These are phyloP conservation scores for Andrena chrysosceles DNA, from an alignment of 2,888 invertebrate species.

Conservation along the genomic window DNA sequence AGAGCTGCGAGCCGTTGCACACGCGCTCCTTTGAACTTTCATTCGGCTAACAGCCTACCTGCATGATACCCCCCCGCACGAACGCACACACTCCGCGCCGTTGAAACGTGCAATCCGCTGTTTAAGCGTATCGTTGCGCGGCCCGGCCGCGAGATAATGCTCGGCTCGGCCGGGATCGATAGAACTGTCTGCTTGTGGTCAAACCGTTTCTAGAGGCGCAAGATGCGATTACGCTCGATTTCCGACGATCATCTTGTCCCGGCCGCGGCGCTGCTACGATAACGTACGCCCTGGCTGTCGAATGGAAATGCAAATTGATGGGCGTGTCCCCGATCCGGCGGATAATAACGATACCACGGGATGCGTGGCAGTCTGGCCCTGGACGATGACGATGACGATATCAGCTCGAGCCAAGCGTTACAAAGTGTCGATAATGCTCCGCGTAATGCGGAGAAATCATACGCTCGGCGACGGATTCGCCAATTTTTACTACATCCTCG, in stretches of 20 bases:
- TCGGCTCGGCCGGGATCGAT: conserved; percentile 38
- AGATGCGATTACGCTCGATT: conserved; percentile 68
- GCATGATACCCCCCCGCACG: conserved; percentile 31
- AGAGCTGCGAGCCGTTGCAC: conserved; percentile 35
- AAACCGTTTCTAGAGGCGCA: conserved; percentile 68
- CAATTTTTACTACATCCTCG: neutral
- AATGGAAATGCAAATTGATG: conserved; percentile 70
- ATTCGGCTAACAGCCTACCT: conserved; percentile 53
- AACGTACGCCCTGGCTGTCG: conserved; percentile 50
- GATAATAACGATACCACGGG: conserved; percentile 47
- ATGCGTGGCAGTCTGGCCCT: neutral
- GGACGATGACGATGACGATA: neutral
- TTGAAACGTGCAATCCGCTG: conserved; percentile 31
- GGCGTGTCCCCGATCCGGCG: conserved; percentile 58
- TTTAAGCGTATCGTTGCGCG: conserved; percentile 39
- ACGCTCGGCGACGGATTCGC: neutral
- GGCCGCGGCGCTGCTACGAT: conserved; percentile 41
- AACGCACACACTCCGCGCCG: conserved; percentile 6
- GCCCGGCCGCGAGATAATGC: conserved; percentile 52
- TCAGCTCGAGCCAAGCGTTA: neutral
- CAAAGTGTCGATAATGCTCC: conserved; percentile 35
- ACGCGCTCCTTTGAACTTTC: conserved; percentile 58
- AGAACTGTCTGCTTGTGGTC: conserved; percentile 65
- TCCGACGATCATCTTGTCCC: conserved; percentile 54
- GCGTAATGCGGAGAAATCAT: conserved; percentile 46